Evolutionary conservation across 2,113 vertebrate genomes (phyloP).

Genomic region (Pluvialis apricaria): DNA sequence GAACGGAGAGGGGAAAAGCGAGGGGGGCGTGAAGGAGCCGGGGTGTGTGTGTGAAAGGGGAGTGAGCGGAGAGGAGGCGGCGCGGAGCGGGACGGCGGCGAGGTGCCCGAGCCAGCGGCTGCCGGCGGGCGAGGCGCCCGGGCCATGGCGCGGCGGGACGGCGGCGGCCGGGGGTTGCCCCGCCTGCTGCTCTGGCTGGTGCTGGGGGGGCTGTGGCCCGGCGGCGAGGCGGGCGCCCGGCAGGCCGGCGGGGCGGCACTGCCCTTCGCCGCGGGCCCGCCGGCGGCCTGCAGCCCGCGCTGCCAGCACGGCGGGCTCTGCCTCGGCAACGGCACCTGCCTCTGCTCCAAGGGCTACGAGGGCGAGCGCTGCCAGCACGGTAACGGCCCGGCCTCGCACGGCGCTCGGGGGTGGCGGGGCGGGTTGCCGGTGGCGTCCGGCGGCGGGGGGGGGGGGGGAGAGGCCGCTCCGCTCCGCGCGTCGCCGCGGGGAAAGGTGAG

Average conservation of each 20-base stretch:
- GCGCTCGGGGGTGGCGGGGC: background rate
- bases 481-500: too few relatives aligned
- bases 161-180: background rate
- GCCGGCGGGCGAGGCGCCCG: background rate
- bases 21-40: background rate
- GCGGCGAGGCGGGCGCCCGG: slow-evolving; percentile 46
- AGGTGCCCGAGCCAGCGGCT: background rate
- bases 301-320: slow-evolving; percentile 81
- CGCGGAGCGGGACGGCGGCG: background rate
- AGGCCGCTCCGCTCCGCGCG: too few relatives aligned
- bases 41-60: background rate
- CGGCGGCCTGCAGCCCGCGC: slow-evolving; percentile 74
- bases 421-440: background rate
- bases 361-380: slow-evolving; percentile 85
- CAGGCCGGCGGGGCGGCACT: slow-evolving; percentile 71
- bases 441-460: background rate
- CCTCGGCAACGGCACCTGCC: slow-evolving; percentile 82
- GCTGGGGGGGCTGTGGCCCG: background rate
- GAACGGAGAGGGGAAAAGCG: background rate
- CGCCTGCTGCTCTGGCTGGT: background rate
- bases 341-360: slow-evolving; percentile 81
- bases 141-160: background rate
- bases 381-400: slow-evolving; percentile 36
- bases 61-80: background rate
- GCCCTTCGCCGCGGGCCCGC: slow-evolving; percentile 74